These are phyloP conservation scores for Ariopsis seemanni DNA, from an alignment of 2,113 vertebrate genomes.

Conservation along the genomic window DNA sequence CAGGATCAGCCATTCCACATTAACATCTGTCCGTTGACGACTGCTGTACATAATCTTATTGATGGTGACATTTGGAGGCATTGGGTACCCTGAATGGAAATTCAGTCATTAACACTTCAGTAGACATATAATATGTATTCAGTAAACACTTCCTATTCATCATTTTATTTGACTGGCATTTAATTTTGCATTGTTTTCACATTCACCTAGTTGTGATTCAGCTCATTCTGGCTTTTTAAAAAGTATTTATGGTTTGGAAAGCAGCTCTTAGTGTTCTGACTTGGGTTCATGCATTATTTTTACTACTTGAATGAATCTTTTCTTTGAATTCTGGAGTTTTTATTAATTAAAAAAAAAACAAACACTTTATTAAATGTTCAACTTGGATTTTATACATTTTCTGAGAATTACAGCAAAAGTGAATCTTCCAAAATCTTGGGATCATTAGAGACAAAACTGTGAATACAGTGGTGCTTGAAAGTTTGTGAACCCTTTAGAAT, in stretches of 20 bases:
- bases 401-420: background rate
- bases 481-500: too few species aligned
- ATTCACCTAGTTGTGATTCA: background rate
- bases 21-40: constrained; percentile 78
- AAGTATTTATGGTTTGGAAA: background rate
- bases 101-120: background rate
- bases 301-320: background rate
- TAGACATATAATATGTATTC: background rate
- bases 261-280: background rate
- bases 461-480: too few species aligned
- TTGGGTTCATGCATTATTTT: background rate
- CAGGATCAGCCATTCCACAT: constrained; percentile 78
- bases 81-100: constrained; percentile 75
- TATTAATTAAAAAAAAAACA: background rate
- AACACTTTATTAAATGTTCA: background rate
- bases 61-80: constrained; percentile 85
- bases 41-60: constrained; percentile 75
- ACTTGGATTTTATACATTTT: background rate
- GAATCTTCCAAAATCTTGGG: background rate
- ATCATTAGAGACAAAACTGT: background rate
- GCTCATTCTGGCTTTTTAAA: background rate
- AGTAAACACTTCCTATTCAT: background rate
- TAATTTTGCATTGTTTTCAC: background rate
- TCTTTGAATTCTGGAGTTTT: background rate
- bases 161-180: background rate